These are phyloP conservation scores for Drosophila bifasciata DNA, from an alignment of 1,140 invertebrate species.

Conservation along the genomic window DNA sequence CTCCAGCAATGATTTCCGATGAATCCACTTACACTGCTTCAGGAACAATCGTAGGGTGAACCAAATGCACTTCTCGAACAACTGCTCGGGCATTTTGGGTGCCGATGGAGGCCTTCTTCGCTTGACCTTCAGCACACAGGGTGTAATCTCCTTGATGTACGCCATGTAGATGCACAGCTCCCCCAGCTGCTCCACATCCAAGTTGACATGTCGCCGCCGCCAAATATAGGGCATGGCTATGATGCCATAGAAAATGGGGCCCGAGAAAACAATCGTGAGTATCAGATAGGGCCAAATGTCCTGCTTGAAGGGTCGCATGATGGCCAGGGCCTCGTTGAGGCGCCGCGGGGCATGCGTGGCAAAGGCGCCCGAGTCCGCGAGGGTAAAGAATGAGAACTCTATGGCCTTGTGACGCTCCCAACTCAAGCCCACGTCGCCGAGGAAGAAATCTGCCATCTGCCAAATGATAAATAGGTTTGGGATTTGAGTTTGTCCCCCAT, in stretches of 20 bases:
- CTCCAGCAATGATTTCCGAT: too few species aligned
- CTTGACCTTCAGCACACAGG: constrained; percentile 19
- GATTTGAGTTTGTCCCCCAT: neutral
- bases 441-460: constrained; percentile 88
- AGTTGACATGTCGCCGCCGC: constrained; percentile 29
- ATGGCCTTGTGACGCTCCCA: constrained; percentile 88
- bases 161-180: constrained; percentile 48
- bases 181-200: constrained; percentile 49
- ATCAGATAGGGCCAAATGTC: constrained; percentile 87
- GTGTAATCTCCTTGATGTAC: constrained; percentile 80
- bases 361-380: constrained; percentile 89
- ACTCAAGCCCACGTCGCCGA: constrained; percentile 89
- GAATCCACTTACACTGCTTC: constrained; percentile 86
- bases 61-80: constrained; percentile 88
- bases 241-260: constrained; percentile 85
- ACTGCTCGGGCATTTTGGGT: constrained; percentile 72
- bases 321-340: constrained; percentile 88
- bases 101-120: neutral
- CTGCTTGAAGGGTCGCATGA: constrained; percentile 88
- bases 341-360: constrained; percentile 88
- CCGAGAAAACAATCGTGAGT: constrained; percentile 85
- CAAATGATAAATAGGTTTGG: neutral
- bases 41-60: constrained; percentile 88
- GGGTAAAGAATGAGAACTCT: constrained; percentile 89
- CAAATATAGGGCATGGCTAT: constrained; percentile 85